phyloP scores from a whole-genome alignment of 2,797 vertebrate genomes.

The Coreius guichenoti region DNA sequence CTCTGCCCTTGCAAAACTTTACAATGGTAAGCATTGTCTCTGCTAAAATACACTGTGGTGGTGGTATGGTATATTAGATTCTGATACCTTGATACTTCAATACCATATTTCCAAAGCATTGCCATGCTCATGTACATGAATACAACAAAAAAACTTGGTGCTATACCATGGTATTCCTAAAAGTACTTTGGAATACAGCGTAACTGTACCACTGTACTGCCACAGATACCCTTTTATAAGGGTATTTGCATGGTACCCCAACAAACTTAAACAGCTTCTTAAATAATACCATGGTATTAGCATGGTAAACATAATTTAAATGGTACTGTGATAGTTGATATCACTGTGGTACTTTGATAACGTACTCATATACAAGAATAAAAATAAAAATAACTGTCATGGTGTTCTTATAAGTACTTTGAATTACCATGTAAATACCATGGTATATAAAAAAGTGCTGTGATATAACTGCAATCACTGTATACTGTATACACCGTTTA shows the following conservation, averaged over 20 bases:
- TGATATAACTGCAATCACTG: neutral
- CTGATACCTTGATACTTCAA: neutral
- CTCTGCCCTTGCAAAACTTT: constrained; percentile 33
- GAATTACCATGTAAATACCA: neutral
- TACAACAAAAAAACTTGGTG: neutral
- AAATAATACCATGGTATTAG: neutral
- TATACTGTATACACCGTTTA: neutral
- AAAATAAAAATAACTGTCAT: neutral
- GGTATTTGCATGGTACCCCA: neutral
- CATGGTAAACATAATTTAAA: neutral
- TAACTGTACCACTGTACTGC: neutral
- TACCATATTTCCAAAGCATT: neutral
- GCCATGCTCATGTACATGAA: neutral
- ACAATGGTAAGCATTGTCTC: neutral
- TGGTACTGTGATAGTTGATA: neutral
- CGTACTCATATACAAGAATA: neutral
- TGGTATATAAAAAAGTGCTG: neutral
- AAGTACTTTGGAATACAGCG: neutral
- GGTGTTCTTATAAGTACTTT: neutral
- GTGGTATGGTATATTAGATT: neutral
- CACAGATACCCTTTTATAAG: neutral
- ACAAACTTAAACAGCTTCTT: neutral
- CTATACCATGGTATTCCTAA: neutral
- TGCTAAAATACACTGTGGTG: neutral
- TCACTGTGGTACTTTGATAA: neutral